Evolutionary conservation across 2,888 invertebrate species (phyloP).

Genomic region (Lomographa bimaculata): DNA sequence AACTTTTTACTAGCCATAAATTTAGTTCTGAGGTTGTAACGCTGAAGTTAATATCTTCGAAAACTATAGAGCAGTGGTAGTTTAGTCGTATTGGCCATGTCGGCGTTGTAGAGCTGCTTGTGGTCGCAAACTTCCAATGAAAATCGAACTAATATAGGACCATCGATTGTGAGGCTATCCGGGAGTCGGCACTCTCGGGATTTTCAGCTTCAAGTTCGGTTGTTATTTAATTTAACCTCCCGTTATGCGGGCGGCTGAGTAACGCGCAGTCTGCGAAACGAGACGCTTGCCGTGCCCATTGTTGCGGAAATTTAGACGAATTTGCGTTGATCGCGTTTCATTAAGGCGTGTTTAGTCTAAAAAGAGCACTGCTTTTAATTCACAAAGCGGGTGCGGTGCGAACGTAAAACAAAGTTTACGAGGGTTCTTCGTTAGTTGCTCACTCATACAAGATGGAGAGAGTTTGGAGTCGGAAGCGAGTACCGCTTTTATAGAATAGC

Average conservation of each 20-base stretch:
- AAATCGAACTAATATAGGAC: constrained; percentile 25
- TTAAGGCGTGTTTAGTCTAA: constrained; percentile 71
- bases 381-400: constrained; percentile 68
- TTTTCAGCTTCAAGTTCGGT: constrained; percentile 53
- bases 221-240: constrained; percentile 79
- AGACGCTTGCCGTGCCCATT: constrained; percentile 63
- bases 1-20: constrained; percentile 9
- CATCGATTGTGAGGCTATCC: constrained; percentile 18
- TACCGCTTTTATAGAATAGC: constrained; percentile 33
- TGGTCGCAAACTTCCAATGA: constrained; percentile 63
- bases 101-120: constrained; percentile 56
- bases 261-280: constrained; percentile 60
- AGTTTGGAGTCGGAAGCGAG: constrained; percentile 28
- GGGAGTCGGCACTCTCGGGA: constrained; percentile 18
- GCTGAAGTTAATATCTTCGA: constrained; percentile 11
- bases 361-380: constrained; percentile 69
- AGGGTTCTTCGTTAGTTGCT: constrained; percentile 75
- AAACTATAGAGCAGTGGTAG: constrained; percentile 13
- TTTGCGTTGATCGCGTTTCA: constrained; percentile 76
- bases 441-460: constrained; percentile 59
- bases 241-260: constrained; percentile 68
- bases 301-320: constrained; percentile 77
- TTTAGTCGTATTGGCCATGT: constrained; percentile 12
- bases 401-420: constrained; percentile 69
- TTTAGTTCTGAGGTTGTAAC: constrained; percentile 10